Evolutionary conservation across 2,888 invertebrate species (phyloP), one percentile per base, ranked within the genome.

Genomic region (Hydroisotoma schaefferi): DNA sequence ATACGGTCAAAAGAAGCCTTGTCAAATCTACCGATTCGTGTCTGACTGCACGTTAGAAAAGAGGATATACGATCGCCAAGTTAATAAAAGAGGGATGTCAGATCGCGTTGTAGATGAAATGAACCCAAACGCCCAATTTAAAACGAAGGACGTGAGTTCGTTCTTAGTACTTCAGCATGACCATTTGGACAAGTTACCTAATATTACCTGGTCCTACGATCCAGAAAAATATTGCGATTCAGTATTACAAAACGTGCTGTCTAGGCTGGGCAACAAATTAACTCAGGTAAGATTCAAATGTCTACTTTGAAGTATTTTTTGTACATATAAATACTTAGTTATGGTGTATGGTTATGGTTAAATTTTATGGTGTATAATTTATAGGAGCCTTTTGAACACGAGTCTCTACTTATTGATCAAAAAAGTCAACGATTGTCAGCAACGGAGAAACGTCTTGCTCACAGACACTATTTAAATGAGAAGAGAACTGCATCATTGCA

Each of bases 91-190:
- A 78, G 97, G 97, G 60, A 94, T 98, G 90, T 90, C 97, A 0
- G 95, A 98, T 78, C 83, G 98, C 18, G 95, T 99, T 3, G 95
- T 99, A 0, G 98, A 99, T 79, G 98, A 99, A 76, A 89, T 95
- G 75, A 94, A 97, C 77, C 95, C 97, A 0, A 94, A 98, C 75
- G 94, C 94, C 1, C 91, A 91, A 76, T 80, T 93, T 28, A 90
- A 90, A 1, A 84, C 91, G 78, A 91, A 90, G 77, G 92, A 92
- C 74, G 87, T 91, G 29, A 90, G 90, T 15, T 91, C 90, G 65
- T 80, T 97, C 25, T 88, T 94, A 74, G 90, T 90, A 79, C 90
- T 93, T 74, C 90, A 93, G 76, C 91, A 90, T 75, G 85, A 89
- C 75, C 92, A 93, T 74, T 83, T 87, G 25, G 87, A 87, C 70